Evolutionary conservation across 92 coral and sea anemone species (phyloP).

Genomic region (Siderastrea siderea): DNA sequence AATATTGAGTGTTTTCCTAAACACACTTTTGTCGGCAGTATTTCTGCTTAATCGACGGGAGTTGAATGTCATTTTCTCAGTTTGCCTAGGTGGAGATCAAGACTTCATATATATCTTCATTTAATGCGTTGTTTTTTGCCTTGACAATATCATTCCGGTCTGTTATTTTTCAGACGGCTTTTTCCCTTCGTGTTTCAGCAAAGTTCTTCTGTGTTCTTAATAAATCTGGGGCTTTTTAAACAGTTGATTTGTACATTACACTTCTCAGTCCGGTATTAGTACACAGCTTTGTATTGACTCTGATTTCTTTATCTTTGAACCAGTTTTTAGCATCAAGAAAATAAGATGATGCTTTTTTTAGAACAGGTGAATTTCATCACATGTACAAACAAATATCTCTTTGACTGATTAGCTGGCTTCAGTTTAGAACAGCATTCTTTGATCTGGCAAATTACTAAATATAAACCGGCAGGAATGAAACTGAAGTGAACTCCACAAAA

Average conservation of each 20-base stretch:
- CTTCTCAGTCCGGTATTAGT: background rate
- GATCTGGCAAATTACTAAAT: background rate
- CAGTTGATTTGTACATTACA: background rate
- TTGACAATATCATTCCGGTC: slow-evolving; percentile 1
- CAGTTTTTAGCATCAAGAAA: background rate
- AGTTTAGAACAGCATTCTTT: slow-evolving; percentile 5
- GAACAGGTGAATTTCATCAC: background rate
- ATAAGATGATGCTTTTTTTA: background rate
- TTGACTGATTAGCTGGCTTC: slow-evolving; percentile 2
- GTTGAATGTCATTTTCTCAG: slow-evolving; percentile 2
- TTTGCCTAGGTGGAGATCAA: background rate
- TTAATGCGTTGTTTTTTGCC: background rate
- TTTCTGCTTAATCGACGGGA: background rate
- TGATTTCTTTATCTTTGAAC: background rate
- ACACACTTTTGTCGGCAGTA: slow-evolving; percentile 6
- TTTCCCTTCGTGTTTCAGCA: background rate
- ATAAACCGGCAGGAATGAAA: background rate
- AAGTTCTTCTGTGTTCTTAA: background rate
- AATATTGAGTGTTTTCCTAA: slow-evolving; percentile 20
- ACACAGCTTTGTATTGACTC: background rate
- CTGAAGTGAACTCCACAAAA: background rate
- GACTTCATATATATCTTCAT: background rate
- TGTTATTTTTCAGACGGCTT: background rate
- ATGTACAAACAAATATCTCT: background rate
- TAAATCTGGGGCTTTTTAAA: background rate